A percentile compares a stretch with the other conserved stretches of the same genome.
These are phyloP conservation scores for Hirtodrosophila histrioides DNA, from an alignment of 2,888 invertebrate genomes.

Conservation along the genomic window DNA sequence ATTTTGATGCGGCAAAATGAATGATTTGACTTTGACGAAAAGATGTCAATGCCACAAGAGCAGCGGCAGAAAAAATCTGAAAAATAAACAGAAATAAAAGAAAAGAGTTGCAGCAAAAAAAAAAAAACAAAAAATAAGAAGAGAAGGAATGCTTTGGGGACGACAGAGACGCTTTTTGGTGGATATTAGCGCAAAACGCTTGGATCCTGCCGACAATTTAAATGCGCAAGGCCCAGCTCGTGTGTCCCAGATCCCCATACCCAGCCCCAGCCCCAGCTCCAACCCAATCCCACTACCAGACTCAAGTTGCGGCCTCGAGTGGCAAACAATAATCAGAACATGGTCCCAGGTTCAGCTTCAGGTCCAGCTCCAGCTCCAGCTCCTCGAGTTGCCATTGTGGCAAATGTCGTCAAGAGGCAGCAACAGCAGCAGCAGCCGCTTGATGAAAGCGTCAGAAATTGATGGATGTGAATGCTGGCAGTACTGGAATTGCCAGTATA, in stretches of 20 bases:
- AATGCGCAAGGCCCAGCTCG: slow-evolving; percentile 58
- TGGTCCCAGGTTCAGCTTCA: slow-evolving; percentile 24
- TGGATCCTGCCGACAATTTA: slow-evolving; percentile 81
- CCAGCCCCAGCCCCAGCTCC: slow-evolving; percentile 1
- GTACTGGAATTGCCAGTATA: slow-evolving; percentile 42
- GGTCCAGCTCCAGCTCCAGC: slow-evolving; percentile 3
- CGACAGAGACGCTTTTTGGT: slow-evolving; percentile 61
- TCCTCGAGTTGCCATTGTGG: slow-evolving; percentile 56
- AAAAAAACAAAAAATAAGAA: slow-evolving; percentile 2
- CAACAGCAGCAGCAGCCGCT: slow-evolving; percentile 41
- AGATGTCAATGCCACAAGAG: slow-evolving; percentile 74
- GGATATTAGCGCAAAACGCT: slow-evolving; percentile 79
- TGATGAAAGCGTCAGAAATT: slow-evolving; percentile 83
- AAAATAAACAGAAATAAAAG: slow-evolving; percentile 17
- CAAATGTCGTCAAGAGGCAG: slow-evolving; percentile 57
- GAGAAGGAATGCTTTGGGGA: slow-evolving; percentile 69
- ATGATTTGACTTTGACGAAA: slow-evolving; percentile 84
- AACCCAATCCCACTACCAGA: not conserved
- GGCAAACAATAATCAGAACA: slow-evolving; percentile 77
- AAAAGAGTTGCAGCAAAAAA: slow-evolving; percentile 3
- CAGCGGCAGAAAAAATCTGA: slow-evolving; percentile 13
- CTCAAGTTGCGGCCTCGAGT: slow-evolving; percentile 51
- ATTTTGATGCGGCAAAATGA: slow-evolving; percentile 83
- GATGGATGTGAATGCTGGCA: slow-evolving; percentile 79
- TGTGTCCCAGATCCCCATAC: slow-evolving; percentile 17